phyloP scores from a whole-genome alignment of 2,797 vertebrate genomes.

The Cuculus canorus region DNA sequence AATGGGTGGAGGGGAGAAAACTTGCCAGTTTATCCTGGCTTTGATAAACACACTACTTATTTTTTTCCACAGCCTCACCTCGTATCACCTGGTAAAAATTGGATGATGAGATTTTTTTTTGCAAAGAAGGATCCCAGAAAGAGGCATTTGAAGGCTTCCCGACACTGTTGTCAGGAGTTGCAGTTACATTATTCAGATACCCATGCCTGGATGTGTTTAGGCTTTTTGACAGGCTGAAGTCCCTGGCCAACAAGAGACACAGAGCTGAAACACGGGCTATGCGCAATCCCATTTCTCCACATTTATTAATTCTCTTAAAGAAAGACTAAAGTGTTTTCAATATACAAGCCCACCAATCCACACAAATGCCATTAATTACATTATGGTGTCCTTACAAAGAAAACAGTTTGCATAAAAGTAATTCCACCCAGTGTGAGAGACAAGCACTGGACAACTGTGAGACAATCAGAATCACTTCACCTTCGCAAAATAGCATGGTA shows the following conservation, averaged over 20 bases:
- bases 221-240: constrained; percentile 4
- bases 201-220: background rate
- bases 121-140: background rate
- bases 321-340: background rate
- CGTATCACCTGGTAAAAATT: background rate
- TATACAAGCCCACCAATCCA: background rate
- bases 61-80: background rate
- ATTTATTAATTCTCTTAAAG: background rate
- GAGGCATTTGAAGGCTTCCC: background rate
- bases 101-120: background rate
- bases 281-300: background rate
- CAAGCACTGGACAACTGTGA: background rate
- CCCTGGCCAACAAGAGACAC: background rate
- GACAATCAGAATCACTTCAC: background rate
- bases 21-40: background rate
- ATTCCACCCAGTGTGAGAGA: background rate
- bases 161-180: background rate
- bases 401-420: background rate
- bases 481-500: background rate
- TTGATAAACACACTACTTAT: background rate
- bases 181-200: constrained; percentile 11
- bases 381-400: background rate
- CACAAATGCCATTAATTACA: rapidly evolving
- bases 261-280: background rate
- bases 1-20: background rate